Evolutionary conservation across 1,140 invertebrate genomes (phyloP), one percentile per base, ranked within the genome.

Genomic region (Pseudomyrmex gracilis): DNA sequence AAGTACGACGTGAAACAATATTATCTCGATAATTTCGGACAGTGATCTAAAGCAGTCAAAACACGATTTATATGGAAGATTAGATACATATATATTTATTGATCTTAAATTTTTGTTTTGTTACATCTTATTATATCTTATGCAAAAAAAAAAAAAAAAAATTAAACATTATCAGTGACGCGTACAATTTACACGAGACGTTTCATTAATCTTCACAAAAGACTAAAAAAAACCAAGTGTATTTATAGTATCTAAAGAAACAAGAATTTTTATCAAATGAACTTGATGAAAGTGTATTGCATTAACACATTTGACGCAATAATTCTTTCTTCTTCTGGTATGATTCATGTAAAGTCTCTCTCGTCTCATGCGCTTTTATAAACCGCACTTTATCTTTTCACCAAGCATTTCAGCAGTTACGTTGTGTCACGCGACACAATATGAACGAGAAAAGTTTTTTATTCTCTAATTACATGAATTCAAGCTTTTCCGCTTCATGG

Each of bases 241-340:
- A 17, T 68, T 68, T 77, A 13, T 67, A 45, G 22, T 55, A 45
- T 55, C 53, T 22, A 3, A 15, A 43, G 10, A 77, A 17, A 20
- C 12, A 34, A 2, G 61, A 67, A 34, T 34, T 55, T 74, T 61
- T 15, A 55, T 58, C 63, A 13, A 55, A 55, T 55, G 2, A 20
- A 34, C 20, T 66, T 12, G 9, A 67, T 53, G 49, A 68, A 77
- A 77, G 73, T 13, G 3, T 67, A 12, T 67, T 67, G 73, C 47
- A 67, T 67, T 77, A 53, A 12, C 47, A 15, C 73, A 53, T 68
- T 77, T 77, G 74, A 77, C 24, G 74, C 74, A 77, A 77, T 24
- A 67, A 20, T 7, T 55, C 63, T 68, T 55, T 77, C 74, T 68
- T 67, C 24, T 15, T 20, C 34, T 45, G 63, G 55, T 77, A 77